Evolutionary conservation across 2,113 vertebrate genomes (phyloP), one percentile per base, ranked within the genome.

Genomic region (Desmodus rotundus): DNA sequence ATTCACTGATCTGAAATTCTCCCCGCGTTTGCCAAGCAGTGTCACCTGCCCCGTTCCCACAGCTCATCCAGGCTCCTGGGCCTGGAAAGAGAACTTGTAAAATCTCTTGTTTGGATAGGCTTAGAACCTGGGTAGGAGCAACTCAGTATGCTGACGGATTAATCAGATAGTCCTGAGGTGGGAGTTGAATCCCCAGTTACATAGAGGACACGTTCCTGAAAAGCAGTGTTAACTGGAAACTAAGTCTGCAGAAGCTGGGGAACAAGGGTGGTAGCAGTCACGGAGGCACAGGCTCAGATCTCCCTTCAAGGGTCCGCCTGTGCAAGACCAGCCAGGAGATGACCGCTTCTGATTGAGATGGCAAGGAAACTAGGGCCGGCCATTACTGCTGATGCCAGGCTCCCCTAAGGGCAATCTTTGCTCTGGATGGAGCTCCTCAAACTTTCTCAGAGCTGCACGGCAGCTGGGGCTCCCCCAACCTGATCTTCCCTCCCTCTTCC

Each of bases 221-320:
- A 91, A 63, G 47, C 45, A 15, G 14, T 15, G 14, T 33, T 22
- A 31, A 67, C 72, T 89, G 22, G 20, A 65, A 93, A 63, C 7
- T 6, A 7, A 52, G 9, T 8, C 9, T 10, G 20, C 17, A 38
- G 68, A 45, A 31, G 36, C 38, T 9, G 9, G 36, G 67, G 50
- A 17, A 36, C 17, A 26, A 58, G 15, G 24, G 11, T 7, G 15
- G n/a, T 16, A 33, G 50, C 17, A 31, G 36, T 24, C 31, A 1
- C 0, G 0, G 41, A 26, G 22, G 45, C 15, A 0, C 0, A 0
- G 15, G 19, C 26, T 84, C 68, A 31, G 68, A 0, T 36, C 4
- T 52, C 31, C 61, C 41, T 68, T 33, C 41, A 9, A 7, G 36
- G 31, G 26, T n/a, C 24, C 52, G 19, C 13, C 28, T 50, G 61